Base-by-base conservation (phyloP, 2,797 vertebrate species). In the Aselliscus stoliczkanus region DNA sequence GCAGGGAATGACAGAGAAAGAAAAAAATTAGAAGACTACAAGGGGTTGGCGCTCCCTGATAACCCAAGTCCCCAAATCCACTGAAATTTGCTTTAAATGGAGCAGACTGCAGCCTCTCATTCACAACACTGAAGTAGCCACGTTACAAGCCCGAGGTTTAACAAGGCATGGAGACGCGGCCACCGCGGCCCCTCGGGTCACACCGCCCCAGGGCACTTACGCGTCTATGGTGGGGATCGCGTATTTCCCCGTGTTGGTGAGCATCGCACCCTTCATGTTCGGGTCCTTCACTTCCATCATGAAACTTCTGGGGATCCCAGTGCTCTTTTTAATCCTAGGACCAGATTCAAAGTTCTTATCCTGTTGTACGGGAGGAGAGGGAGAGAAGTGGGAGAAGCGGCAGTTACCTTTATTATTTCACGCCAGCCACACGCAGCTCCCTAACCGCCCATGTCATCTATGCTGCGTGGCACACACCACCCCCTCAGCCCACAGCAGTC, bases 211-310 rank as follows among this genome's bases (percentile, higher is more conserved):
- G 84, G 39, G 62, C 7, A 99, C 99, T 99, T 97, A 99, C 99
- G 99, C 99, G 80, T 99, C 99, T 82, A 99, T 99, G 54, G 99
- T 99, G 2, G 99, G 99, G 96, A 99, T 99, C 2, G 99, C 99
- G 0, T 99, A 99, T 97, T 99, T 99, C 47, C 99, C 99, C 39
- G 99, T 99, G 98, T 99, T 99, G 80, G 99, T 99, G 92, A 99
- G 98, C 99, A 99, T 99, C 97, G 99, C 99, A 67, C 99, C 99
- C 98, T 99, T 99, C 23, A 99, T 99, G 90, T 98, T 99, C 79
- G 99, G 99, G 95, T 99, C 99, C 42, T 99, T 99, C 97, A 99
- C 99, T 97, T 99, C 99, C 95, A 99, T 99, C 99, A 99, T 99
- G 97, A 99, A 99, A 97, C 99, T 99, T 10, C 99, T 99, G 64